Base-by-base conservation (phyloP, 2,888 invertebrate species). In the Leptothorax acervorum region DNA sequence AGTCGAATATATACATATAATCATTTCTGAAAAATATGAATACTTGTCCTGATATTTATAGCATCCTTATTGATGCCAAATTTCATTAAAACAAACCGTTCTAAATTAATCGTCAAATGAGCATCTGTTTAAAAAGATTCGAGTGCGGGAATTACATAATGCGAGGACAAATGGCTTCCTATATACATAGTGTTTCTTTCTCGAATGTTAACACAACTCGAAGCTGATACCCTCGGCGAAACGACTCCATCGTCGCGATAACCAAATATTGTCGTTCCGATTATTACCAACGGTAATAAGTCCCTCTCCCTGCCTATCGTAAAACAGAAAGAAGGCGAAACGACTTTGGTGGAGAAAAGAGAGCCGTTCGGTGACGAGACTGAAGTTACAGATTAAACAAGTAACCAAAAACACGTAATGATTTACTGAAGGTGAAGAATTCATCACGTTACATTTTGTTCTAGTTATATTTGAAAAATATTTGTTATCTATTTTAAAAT, bases 221-320 rank as follows among this genome's bases (percentile, higher is more conserved):
- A 73, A 81, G 79, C 79, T 73, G 79, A 81, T 81, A 81, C 79
- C 79, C 71, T 73, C 79, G n/a, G 35, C 79, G 79, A 71, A 79
- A 81, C 79, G 79, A 81, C 79, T 81, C 79, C 79, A 81, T 81
- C 71, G 79, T 71, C 79, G 79, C 79, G 71, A 81, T 81, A 81
- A 81, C 79, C 79, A 81, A 81, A 81, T 81, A 81, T 81, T 81
- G 79, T 81, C 79, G 71, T 81, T 81, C 79, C 79, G 79, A 81
- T 81, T 81, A 81, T 81, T 81, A 81, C 79, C 79, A 60, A 51
- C 60, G 71, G 79, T 81, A 81, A 81, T 81, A 81, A 81, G 79
- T 71, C 71, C 79, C 71, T 81, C 71, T 68, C 62, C 31, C 60
- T 39, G 79, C 60, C 65, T 71, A 48, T 83, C 83, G 68, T 81